Base-by-base conservation (phyloP, 2,797 vertebrate species). In the Oreortyx pictus region DNA sequence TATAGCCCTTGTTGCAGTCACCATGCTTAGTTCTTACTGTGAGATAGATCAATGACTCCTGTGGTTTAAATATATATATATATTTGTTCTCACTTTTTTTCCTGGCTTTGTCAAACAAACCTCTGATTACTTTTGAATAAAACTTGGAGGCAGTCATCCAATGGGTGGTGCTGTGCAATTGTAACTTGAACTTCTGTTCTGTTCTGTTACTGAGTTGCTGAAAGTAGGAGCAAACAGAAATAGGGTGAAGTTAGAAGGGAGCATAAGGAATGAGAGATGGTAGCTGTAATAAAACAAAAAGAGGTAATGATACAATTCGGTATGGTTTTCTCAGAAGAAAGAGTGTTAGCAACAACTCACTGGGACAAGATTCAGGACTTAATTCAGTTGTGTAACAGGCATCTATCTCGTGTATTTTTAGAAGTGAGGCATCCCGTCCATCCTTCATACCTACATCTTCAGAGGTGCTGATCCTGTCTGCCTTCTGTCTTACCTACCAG, bases 41-140 rank as follows among this genome's bases (percentile, higher is more conserved):
- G 86, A 90, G 92, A 57, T 50, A 84, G 77, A 90, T 95, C 88
- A 92, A 94, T 89, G 37, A 80, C 50, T 27, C 41, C 43, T 93
- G 73, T 64, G 62, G 41, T 87, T 90, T 89, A 74, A 31, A 17
- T 37, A 29, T 7, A 29, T 17, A 49, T 49, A 24, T 97, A 93
- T 78, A 9, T 82, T 92, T 86, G n/a, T 31, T 93, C 27, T 74
- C 27, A 23, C 22, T 52, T 70, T 22, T 70, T 52, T 70, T 29
- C 67, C 22, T 39, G 37, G 24, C 35, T 70, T 70, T 70, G 39
- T 70, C 49, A 23, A 31, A 41, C 18, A 31, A 31, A 52, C 35
- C 52, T 70, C 52, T 27, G 52, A 16, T 31, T 29, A 31, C 39
- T 54, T 71, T 41, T 71, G 49, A 71, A 54, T 31, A 41, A 71